Evolutionary conservation across 2,888 invertebrate genomes (phyloP).

Genomic region (Thymelicus acteon): DNA sequence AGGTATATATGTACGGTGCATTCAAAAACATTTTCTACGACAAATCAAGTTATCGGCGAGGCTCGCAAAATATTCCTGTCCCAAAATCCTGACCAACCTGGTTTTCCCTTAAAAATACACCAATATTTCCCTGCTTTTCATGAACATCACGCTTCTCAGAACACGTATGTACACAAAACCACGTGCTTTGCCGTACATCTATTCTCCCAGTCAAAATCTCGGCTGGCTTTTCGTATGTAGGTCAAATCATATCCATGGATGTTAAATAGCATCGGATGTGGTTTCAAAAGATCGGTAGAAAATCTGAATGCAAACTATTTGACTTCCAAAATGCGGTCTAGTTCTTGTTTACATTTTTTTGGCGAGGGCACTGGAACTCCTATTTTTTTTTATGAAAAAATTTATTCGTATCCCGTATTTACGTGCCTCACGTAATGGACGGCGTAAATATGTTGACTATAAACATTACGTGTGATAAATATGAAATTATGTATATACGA

Average conservation of each 20-base stretch:
- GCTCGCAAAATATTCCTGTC: not conserved
- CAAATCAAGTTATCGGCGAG: not conserved
- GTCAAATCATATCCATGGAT: slow-evolving; percentile 17
- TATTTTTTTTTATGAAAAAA: too few species aligned
- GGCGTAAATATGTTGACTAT: slow-evolving; percentile 2
- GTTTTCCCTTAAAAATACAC: not conserved
- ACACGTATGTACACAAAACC: slow-evolving; percentile 13
- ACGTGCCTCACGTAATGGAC: not conserved
- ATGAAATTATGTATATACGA: not conserved
- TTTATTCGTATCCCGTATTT: not conserved
- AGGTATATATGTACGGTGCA: not conserved
- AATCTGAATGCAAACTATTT: not conserved
- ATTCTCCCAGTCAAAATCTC: slow-evolving; percentile 10
- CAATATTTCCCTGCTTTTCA: slow-evolving; percentile 20
- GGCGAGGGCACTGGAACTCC: too few species aligned
- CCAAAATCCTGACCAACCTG: not conserved
- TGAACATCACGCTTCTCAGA: slow-evolving; percentile 20
- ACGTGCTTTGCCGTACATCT: slow-evolving; percentile 6
- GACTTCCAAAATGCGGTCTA: not conserved
- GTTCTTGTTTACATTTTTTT: slow-evolving; percentile 1
- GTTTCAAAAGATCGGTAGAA: slow-evolving; percentile 6
- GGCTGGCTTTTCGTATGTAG: slow-evolving; percentile 17
- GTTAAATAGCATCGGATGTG: slow-evolving; percentile 5
- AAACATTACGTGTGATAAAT: slow-evolving; percentile 7
- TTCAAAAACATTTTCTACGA: not conserved